These are phyloP conservation scores for Procambarus clarkii DNA, from an alignment of 1,140 invertebrate species.

Conservation along the genomic window DNA sequence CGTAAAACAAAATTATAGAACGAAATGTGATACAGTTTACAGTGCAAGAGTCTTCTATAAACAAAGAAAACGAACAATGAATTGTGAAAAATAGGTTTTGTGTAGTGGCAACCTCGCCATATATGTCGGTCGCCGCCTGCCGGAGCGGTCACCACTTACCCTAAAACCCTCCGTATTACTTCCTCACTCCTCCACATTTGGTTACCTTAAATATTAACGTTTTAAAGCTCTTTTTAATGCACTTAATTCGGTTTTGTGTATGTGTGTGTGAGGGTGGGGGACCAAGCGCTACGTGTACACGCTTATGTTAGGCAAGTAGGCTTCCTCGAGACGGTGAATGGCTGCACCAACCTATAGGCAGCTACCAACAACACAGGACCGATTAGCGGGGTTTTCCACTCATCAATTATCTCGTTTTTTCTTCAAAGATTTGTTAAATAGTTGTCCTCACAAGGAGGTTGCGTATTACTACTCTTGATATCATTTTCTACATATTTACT, in stretches of 20 bases:
- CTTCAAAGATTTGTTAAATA: too few species aligned
- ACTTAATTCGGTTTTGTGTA: neutral
- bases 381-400: neutral
- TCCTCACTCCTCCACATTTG: neutral
- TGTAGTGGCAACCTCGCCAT: neutral
- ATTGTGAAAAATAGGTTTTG: neutral
- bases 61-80: neutral
- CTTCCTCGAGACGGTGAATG: neutral
- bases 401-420: neutral
- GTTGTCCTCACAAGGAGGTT: too few species aligned
- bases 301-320: neutral
- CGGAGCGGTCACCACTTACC: constrained; percentile 19
- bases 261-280: too few species aligned
- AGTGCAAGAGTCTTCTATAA: neutral
- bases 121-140: constrained; percentile 17
- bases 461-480: too few species aligned
- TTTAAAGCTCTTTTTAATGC: neutral
- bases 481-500: too few species aligned
- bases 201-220: neutral
- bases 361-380: neutral
- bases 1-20: neutral
- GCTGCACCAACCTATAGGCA: neutral
- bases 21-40: neutral
- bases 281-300: neutral
- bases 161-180: neutral